A percentile compares a stretch with the other conserved stretches of the same genome.
Conservation (phyloP, 2,888 invertebrate genomes). For the Acrocyrtus sp. region DNA sequence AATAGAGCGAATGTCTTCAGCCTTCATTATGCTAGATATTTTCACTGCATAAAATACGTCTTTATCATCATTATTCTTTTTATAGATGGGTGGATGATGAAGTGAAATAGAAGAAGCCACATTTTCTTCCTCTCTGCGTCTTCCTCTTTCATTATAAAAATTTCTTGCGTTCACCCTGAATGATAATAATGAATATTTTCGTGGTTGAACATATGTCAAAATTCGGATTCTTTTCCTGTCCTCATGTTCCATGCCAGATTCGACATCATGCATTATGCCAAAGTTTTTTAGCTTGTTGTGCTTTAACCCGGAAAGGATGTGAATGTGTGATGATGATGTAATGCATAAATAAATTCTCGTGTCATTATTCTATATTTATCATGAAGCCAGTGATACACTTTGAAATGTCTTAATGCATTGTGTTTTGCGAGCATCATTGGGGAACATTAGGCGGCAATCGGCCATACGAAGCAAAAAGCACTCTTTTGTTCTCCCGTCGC, state of each 20-base stretch:
- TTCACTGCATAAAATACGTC: too few relatives aligned
- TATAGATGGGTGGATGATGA: constrained; percentile 43
- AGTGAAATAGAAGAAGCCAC: constrained; percentile 45
- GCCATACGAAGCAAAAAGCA: too few relatives aligned
- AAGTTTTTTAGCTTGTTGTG: constrained; percentile 4
- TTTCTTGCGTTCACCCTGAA: background rate
- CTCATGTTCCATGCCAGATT: constrained; percentile 28
- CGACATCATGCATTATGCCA: constrained; percentile 9
- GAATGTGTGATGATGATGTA: too few relatives aligned
- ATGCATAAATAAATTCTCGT: constrained; percentile 63
- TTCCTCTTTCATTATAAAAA: constrained; percentile 49
- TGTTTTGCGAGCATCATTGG: too few relatives aligned
- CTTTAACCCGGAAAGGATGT: constrained; percentile 43
- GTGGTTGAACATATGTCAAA: constrained; percentile 56
- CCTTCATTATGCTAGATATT: background rate
- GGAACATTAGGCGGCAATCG: too few relatives aligned
- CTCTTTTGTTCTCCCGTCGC: too few relatives aligned
- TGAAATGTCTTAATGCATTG: too few relatives aligned
- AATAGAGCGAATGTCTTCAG: background rate
- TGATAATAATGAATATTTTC: constrained; percentile 30
- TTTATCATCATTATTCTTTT: constrained; percentile 48
- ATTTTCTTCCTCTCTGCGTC: too few relatives aligned
- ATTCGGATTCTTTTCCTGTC: constrained; percentile 43
- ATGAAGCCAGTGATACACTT: too few relatives aligned
- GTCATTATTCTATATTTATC: constrained; percentile 63